A percentile compares a stretch with the other conserved stretches of the same genome.
Conservation (phyloP, 2,888 invertebrate genomes). For the Hypomecis punctinalis region DNA sequence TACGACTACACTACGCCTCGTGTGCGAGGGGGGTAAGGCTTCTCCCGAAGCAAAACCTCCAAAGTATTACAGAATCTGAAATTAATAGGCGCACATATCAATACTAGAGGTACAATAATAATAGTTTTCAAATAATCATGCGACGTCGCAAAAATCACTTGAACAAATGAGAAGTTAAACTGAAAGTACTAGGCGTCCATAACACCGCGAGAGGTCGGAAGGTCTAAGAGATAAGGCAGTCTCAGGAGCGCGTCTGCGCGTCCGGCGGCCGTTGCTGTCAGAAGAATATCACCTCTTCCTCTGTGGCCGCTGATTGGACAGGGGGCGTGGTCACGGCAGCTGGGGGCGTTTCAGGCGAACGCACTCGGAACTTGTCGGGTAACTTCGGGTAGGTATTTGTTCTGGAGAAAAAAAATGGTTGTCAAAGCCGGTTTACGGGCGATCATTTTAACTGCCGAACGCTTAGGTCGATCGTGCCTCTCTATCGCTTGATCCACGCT, state of each 20-base stretch:
- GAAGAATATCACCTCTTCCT: slow-evolving; percentile 89
- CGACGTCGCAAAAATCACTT: slow-evolving; percentile 14
- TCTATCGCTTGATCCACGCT: no score
- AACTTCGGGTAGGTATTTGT: slow-evolving; percentile 90
- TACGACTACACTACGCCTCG: no score
- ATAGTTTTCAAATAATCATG: slow-evolving; percentile 4
- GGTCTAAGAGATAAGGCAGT: slow-evolving; percentile 74
- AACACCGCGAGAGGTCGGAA: slow-evolving; percentile 41
- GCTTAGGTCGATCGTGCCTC: no score
- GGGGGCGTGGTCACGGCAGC: slow-evolving; percentile 44
- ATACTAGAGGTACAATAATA: neutral
- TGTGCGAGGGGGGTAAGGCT: no score
- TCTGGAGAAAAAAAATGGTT: slow-evolving; percentile 58
- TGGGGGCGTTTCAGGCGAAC: slow-evolving; percentile 74
- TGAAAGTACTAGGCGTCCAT: slow-evolving; percentile 44
- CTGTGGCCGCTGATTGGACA: slow-evolving; percentile 49
- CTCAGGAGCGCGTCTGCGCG: slow-evolving; percentile 69
- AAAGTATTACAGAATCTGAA: no score
- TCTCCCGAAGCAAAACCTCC: no score
- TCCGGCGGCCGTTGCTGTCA: slow-evolving; percentile 76
- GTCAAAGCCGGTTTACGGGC: neutral
- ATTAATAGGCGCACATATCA: slow-evolving; percentile 9
- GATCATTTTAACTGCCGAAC: no score
- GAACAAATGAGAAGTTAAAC: slow-evolving; percentile 15
- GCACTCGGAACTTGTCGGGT: slow-evolving; percentile 88